phyloP scores from a whole-genome alignment of 2,797 vertebrate genomes.

The Clarias laeviceps region DNA sequence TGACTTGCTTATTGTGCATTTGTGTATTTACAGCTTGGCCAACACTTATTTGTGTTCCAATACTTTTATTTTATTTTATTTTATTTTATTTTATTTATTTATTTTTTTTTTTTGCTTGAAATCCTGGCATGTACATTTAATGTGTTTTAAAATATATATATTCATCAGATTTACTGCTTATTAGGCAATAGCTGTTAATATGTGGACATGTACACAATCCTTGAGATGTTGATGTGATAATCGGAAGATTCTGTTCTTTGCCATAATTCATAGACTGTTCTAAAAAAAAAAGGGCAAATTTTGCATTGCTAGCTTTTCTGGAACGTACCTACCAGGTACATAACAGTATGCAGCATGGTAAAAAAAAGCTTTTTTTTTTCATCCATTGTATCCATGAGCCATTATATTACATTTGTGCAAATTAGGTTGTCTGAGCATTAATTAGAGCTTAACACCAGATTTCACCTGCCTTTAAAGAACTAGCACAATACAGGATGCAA shows the following conservation, averaged over 20 bases:
- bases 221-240: not conserved
- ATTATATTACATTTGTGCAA: not conserved
- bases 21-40: not conserved
- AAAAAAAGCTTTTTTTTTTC: not conserved
- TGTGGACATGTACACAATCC: not conserved
- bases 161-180: not conserved
- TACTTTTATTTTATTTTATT: not conserved
- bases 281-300: not conserved
- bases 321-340: not conserved
- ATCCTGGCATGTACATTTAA: not conserved
- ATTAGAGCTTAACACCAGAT: not conserved
- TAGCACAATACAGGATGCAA: constrained; percentile 6
- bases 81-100: too few species aligned
- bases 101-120: not conserved
- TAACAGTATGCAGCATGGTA: not conserved
- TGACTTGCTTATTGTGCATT: not conserved
- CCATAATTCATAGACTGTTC: not conserved
- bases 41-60: not conserved
- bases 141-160: not conserved
- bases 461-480: not conserved
- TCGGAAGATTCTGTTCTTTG: not conserved
- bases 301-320: constrained; percentile 4
- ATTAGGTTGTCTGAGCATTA: not conserved
- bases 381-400: not conserved
- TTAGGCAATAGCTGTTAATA: not conserved